These are phyloP conservation scores for Crax fasciolata DNA, from an alignment of 2,797 vertebrate species.

Conservation along the genomic window DNA sequence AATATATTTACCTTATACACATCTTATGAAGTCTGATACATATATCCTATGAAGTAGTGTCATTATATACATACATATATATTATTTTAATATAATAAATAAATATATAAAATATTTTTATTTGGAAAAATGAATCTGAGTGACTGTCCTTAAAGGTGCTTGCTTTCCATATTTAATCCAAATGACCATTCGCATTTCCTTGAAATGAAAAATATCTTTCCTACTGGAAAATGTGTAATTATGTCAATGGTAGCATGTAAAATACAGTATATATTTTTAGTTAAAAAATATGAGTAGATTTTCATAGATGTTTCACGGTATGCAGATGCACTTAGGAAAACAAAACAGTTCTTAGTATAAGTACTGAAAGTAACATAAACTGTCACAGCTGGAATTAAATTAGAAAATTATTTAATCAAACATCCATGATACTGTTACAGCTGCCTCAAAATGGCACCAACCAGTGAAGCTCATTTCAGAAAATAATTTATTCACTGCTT, in stretches of 20 bases:
- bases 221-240: background rate
- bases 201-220: background rate
- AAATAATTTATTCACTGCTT: background rate
- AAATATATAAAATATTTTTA: background rate
- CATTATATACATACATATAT: no score
- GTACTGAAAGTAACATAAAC: slow-evolving; percentile 6
- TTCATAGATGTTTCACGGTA: background rate
- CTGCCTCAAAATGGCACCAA: background rate
- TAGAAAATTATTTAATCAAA: slow-evolving; percentile 25
- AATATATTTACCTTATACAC: background rate
- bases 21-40: background rate
- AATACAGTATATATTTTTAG: background rate
- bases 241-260: background rate
- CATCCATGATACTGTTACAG: background rate
- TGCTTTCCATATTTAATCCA: background rate
- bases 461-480: background rate
- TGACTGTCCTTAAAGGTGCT: background rate
- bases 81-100: no score
- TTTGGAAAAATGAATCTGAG: background rate
- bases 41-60: background rate
- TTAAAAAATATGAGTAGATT: background rate
- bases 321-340: background rate
- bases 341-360: background rate
- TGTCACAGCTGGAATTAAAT: slow-evolving; percentile 34
- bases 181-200: background rate